These are phyloP conservation scores for Umimayanthus kanabou DNA, from an alignment of 92 coral and sea anemone genomes.

Conservation along the genomic window DNA sequence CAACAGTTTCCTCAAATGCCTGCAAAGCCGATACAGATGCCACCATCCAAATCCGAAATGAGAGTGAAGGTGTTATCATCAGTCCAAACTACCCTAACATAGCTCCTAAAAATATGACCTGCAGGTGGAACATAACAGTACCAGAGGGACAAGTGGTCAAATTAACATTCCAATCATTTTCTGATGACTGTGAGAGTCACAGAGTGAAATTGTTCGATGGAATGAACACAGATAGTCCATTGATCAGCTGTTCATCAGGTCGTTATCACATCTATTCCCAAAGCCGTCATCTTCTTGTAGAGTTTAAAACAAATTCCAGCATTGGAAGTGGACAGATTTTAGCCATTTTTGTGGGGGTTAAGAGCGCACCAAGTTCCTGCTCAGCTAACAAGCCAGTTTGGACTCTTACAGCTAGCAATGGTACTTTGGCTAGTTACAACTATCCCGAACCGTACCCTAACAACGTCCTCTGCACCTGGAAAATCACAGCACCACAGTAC, in stretches of 20 bases:
- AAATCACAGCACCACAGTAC: neutral
- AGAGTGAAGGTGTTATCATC: constrained; percentile 13
- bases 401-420: constrained; percentile 23
- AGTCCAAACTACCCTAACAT: constrained; percentile 22
- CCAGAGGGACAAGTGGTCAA: constrained; percentile 8
- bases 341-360: neutral
- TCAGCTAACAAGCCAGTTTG: neutral
- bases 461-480: neutral
- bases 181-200: neutral
- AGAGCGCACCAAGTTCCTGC: constrained; percentile 1
- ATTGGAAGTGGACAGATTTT: neutral
- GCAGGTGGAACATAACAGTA: constrained; percentile 25
- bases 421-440: constrained; percentile 12
- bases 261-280: neutral
- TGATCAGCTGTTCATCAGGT: neutral
- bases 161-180: neutral
- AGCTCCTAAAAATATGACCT: constrained; percentile 20
- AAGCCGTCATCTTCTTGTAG: constrained; percentile 7
- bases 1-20: constrained; percentile 23
- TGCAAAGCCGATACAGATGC: constrained; percentile 11
- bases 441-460: constrained; percentile 16
- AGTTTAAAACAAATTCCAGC: constrained; percentile 6
- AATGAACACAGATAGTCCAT: neutral
- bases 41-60: neutral
- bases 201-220: constrained; percentile 22